Base-by-base conservation (phyloP, 2,888 invertebrate species). In the Dynastes hyllus region DNA sequence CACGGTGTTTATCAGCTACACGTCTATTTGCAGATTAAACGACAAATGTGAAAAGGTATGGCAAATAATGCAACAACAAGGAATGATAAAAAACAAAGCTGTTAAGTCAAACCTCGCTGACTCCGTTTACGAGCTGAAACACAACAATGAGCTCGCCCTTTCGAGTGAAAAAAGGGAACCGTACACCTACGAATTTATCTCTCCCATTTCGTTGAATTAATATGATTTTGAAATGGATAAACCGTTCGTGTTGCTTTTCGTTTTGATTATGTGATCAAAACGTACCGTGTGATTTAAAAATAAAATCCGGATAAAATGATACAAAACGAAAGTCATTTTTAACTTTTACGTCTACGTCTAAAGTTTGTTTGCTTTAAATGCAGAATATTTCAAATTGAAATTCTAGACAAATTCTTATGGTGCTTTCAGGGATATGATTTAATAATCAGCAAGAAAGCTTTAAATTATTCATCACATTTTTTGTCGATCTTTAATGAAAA, bases 181-280 rank as follows among this genome's bases (percentile, higher is more conserved):
- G 16, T 16, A 16, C 16, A 53, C 53, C 53, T 16, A 4, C 51
- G 22, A 69, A 69, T 50, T 40, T 45, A 69, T 69, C 67, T 69
- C 13, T 50, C 50, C 22, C 67, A 50, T 50, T 69, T 69, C 13
- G 67, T 50, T 16, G 16, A 50, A 50, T 22, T 22, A 22, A 22
- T 22, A 22, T 22, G 22, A 22, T 50, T 69, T 69, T 69, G 27
- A 50, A 69, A 69, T 50, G 67, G 22, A 69, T 69, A 69, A 69
- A 69, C 32, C 67, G 67, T 16, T 16, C 58, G 16, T 58, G 58
- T 37, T 58, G 58, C 58, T n/a, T 58, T 58, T n/a, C 0, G 61
- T 11, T 61, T 61, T 61, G 27, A 61, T 61, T 27, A 27, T 61
- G 27, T 11, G 27, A 16, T 27, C 3, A 16, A 61, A 27, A 27